phyloP scores from a whole-genome alignment of 1,140 invertebrate species.

The Pseudomyrmex concolor region DNA sequence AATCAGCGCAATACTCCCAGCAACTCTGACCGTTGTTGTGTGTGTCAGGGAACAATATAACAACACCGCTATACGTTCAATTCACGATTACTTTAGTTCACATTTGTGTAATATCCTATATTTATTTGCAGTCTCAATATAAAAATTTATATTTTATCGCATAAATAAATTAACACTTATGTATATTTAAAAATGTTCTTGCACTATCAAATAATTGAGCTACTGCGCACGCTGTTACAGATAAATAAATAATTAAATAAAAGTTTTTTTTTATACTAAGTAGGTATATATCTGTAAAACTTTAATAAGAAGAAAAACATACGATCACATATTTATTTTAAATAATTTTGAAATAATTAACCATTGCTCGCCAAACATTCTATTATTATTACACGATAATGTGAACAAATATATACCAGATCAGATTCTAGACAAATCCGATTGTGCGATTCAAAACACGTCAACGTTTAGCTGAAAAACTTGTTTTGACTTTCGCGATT shows the following conservation, averaged over 20 bases:
- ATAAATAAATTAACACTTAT: neutral
- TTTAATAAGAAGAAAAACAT: neutral
- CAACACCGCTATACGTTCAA: conserved; percentile 31
- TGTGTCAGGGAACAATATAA: conserved; percentile 39
- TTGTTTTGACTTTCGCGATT: neutral
- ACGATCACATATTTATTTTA: neutral
- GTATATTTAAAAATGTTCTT: too few species aligned
- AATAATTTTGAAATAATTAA: neutral
- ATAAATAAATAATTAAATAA: neutral
- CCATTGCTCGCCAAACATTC: neutral
- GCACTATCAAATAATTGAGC: neutral
- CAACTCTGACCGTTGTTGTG: conserved; percentile 68
- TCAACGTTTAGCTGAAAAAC: too few species aligned
- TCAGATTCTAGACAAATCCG: neutral
- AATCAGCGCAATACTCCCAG: conserved; percentile 79
- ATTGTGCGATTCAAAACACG: neutral
- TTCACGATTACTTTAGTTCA: too few species aligned
- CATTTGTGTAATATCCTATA: too few species aligned
- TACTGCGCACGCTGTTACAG: neutral
- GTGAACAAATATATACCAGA: neutral
- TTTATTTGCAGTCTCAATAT: neutral
- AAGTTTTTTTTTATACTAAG: too few species aligned
- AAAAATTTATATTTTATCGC: neutral
- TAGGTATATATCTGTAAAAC: too few species aligned
- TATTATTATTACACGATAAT: conserved; percentile 4